Evolutionary conservation across 1,140 invertebrate genomes (phyloP), one percentile per base, ranked within the genome.

Genomic region (Drosophila bocqueti): DNA sequence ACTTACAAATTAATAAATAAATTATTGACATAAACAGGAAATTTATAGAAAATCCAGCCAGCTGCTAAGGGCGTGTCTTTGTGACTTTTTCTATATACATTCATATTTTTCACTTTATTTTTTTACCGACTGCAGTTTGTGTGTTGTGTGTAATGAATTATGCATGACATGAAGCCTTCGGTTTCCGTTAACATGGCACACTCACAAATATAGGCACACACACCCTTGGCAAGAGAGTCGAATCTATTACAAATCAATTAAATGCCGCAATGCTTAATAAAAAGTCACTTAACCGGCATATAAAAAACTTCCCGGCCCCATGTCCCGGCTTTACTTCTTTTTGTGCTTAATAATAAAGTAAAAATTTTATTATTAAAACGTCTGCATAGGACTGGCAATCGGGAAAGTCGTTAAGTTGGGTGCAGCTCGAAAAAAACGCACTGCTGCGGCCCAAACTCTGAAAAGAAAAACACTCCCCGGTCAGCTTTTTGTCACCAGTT

Each of bases 191-290:
- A 74, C 80, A 77, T 76, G 75, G 65, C 77, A 85, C 75, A 83
- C 80, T 62, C 80, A 68, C 66, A 55, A 40, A 24, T 55, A 61
- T 42, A 47, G 50, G 45, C 63, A 66, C 82, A 85, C 79, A 85
- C 79, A 45, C 83, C 69, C 79, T 75, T 66, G 72, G 58, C 76
- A 54, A 63, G 46, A 57, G 57, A 81, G 26, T 67, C 59, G 69
- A 81, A 65, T 90, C 86, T 90, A 90, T 90, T 90, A 90, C 85
- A 90, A 86, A 90, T 90, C 85, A 90, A 90, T 90, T 90, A 90
- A 90, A 90, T 72, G 79, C 85, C 65, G 71, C 81, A 90, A 85
- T 79, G 71, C 43, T 81, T 79, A 90, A 90, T 85, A 90, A 90
- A 89, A 90, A 85, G 71, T 46, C 82, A 82, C 75, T 90, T 90